Percentiles rank a stretch among this genome's conserved stretches.
Conservation (phyloP, 2,888 invertebrate genomes). For the Ceratothoa steindachneri region DNA sequence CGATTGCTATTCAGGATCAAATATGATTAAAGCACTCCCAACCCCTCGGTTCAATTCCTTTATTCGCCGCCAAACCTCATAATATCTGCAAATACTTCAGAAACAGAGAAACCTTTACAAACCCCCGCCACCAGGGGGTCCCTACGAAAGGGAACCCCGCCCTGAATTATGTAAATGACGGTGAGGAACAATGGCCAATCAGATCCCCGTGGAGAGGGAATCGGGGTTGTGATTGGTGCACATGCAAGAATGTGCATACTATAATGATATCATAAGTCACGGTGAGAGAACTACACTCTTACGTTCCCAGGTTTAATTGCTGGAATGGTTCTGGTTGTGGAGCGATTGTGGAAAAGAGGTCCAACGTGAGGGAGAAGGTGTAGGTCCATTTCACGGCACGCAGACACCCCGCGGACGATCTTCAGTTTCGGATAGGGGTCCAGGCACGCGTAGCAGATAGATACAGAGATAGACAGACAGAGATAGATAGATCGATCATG, state of each 20-base stretch:
- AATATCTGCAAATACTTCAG: constrained; percentile 15
- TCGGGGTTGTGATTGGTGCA: constrained; percentile 40
- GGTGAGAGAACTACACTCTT: constrained; percentile 28
- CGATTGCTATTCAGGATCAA: neutral
- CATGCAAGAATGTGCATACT: constrained; percentile 37
- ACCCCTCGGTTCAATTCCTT: neutral
- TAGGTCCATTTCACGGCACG: neutral
- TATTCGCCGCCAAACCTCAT: neutral
- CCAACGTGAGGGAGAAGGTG: constrained; percentile 12
- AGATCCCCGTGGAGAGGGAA: constrained; percentile 38
- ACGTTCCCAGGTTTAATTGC: constrained; percentile 28
- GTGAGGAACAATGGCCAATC: constrained; percentile 42
- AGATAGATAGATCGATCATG: too few species aligned
- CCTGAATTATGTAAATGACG: constrained; percentile 44
- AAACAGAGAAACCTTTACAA: constrained; percentile 12
- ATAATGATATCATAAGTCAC: constrained; percentile 44
- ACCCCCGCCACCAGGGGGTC: constrained; percentile 19
- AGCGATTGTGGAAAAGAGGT: constrained; percentile 28
- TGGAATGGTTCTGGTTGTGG: constrained; percentile 29
- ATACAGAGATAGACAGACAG: too few species aligned
- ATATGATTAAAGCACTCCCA: neutral
- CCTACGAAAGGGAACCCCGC: constrained; percentile 29
- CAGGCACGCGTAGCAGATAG: too few species aligned
- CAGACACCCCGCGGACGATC: too few species aligned
- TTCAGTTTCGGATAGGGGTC: too few species aligned